Evolutionary conservation across 2,797 vertebrate species (phyloP), one percentile per base, ranked within the genome.

Genomic region (Agapornis canus): DNA sequence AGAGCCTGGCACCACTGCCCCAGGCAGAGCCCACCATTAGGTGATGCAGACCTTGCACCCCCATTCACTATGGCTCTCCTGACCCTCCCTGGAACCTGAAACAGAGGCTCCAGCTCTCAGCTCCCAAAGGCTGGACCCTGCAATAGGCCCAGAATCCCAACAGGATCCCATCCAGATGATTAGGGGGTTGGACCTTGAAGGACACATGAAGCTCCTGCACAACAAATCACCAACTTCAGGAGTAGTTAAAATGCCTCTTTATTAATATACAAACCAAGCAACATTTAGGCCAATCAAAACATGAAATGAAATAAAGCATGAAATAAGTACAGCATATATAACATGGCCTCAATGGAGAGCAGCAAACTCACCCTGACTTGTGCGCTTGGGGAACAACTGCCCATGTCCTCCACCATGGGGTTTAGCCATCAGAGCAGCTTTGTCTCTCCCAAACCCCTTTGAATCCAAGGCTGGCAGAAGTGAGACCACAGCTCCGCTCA

Each of bases 181-280:
- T 22, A 14, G 26, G 25, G 1, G 0, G 27, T 11, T 40, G 52
- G 69, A 56, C 79, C 42, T 39, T 26, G 23, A 42, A 23, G 51
- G 29, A 45, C 39, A 26, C 66, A 35, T 6, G 2, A 52, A 17
- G 49, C 27, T 69, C 59, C 68, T 11, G n/a, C 1, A 1, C 19
- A 84, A 89, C 75, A 86, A 63, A 84, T 0, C 0, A 7, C 25
- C 82, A 31, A 43, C 37, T 45, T 27, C 47, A 0, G 40, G 48
- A 70, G 40, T 94, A 95, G 88, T 92, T 95, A 96, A 96, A 96
- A 95, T 5, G n/a, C 59, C 60, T 95, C 83, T 96, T 96, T 96
- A 96, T 96, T 96, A 92, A 96, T 84, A 84, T 95, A 95, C 86
- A 96, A 96, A 95, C 88, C 95, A 65, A 94, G 88, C 83, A 82